phyloP scores from a whole-genome alignment of 2,888 invertebrate genomes.

The Xestia rhomboidea region DNA sequence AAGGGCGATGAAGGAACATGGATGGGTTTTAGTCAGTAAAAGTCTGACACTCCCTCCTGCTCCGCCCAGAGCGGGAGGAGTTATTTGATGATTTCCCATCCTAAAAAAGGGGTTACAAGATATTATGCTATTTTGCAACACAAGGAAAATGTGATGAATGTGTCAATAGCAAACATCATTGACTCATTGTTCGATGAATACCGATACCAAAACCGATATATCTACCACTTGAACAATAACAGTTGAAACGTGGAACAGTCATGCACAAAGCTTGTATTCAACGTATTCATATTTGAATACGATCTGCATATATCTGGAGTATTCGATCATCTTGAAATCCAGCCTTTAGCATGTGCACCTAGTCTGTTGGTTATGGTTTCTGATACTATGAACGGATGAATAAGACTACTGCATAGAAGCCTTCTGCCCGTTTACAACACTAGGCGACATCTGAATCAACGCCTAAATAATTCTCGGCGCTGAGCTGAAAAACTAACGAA shows the following conservation, averaged over 20 bases:
- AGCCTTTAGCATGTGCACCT: conserved; percentile 5
- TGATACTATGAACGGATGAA: neutral
- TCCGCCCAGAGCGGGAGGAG: no score
- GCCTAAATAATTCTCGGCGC: neutral
- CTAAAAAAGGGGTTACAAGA: neutral
- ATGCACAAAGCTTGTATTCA: conserved; percentile 27
- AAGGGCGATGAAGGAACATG: no score
- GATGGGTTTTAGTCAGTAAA: no score
- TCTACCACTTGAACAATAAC: conserved; percentile 18
- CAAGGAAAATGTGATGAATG: conserved; percentile 28
- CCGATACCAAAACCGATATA: conserved; percentile 15
- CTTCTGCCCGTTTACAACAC: neutral
- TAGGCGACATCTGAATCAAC: neutral
- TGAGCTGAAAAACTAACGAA: no score
- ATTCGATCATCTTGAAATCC: conserved; percentile 24
- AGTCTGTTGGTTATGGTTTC: conserved; percentile 1
- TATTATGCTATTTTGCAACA: neutral
- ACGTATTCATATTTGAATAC: conserved; percentile 31
- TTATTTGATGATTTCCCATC: no score
- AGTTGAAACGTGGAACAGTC: conserved; percentile 25
- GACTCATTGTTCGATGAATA: conserved; percentile 10
- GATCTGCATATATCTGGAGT: conserved; percentile 31
- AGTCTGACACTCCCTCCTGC: no score
- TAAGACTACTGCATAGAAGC: neutral
- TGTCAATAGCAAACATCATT: conserved; percentile 28